Evolutionary conservation across 2,797 vertebrate species (phyloP).

Genomic region (Hyperoplus lanceolatus): DNA sequence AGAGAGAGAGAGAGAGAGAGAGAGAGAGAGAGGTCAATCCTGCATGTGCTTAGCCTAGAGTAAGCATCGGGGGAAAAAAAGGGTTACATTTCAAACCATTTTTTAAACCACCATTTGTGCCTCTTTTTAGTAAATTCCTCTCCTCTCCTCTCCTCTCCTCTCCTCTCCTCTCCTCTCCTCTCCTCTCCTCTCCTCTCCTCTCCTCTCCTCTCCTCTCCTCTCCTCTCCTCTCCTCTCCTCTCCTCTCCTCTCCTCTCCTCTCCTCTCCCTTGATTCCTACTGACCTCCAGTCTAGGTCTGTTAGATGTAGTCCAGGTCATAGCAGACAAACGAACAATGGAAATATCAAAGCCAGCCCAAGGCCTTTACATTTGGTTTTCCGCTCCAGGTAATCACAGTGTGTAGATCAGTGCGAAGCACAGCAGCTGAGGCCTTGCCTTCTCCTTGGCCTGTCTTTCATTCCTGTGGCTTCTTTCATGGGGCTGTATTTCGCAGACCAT

Average conservation of each 20-base stretch:
- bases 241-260: slow-evolving; percentile 22
- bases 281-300: slow-evolving; percentile 86
- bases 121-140: slow-evolving; percentile 29
- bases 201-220: slow-evolving; percentile 10
- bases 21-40: background rate
- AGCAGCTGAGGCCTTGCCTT: slow-evolving; percentile 73
- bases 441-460: slow-evolving; percentile 53
- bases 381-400: slow-evolving; percentile 81
- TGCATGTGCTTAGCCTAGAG: slow-evolving; percentile 28
- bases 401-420: slow-evolving; percentile 68
- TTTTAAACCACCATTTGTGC: background rate
- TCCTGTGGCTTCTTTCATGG: slow-evolving; percentile 46
- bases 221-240: slow-evolving; percentile 14
- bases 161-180: slow-evolving; percentile 22
- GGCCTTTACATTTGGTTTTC: slow-evolving; percentile 84
- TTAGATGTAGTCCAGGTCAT: slow-evolving; percentile 86
- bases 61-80: slow-evolving; percentile 14
- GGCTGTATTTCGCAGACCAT: slow-evolving; percentile 40
- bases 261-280: slow-evolving; percentile 73
- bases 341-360: slow-evolving; percentile 89
- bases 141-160: slow-evolving; percentile 3
- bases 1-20: background rate
- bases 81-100: slow-evolving; percentile 16
- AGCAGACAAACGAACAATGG: slow-evolving; percentile 75
- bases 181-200: slow-evolving; percentile 5